Evolutionary conservation across 2,888 invertebrate species (phyloP), one percentile per base, ranked within the genome.

Genomic region (Rotaria magnacalcarata): DNA sequence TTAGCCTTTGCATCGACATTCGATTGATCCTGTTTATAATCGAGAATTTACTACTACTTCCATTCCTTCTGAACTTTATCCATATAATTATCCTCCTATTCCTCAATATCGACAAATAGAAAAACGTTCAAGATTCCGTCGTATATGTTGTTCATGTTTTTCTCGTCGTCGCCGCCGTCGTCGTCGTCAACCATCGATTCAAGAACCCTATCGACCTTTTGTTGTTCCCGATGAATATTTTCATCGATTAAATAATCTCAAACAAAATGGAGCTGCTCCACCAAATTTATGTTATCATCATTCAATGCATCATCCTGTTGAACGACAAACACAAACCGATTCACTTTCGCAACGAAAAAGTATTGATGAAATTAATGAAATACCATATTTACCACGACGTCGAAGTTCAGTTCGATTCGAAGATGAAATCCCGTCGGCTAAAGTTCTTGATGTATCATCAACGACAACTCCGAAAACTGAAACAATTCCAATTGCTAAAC

Each of bases 381-480:
- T n/a, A 24, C 47, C 80, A 47, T 80, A n/a, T 80, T 11, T 80
- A 43, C 24, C n/a, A n/a, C 80, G 80, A 47, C 80, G 80, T 47
- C 80, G 80, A 47, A 80, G 80, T 80, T 80, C 80, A 11, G 80
- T 80, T 80, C 80, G 47, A n/a, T 80, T 80, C 16, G 47, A 80
- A 80, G 80, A 80, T 80, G 80, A 80, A 47, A 8, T 21, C 2
- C 47, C 80, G 4, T 24, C 8, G 24, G 41, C n/a, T 8, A 58
- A 58, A 58, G 6, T 24, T 8, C 1, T 10, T 21, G 8, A 56
- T 56, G 58, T n/a, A 58, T 8, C 67, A 67, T 5, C 56, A 5
- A 52, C 56, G 4, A 52, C 6, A 54, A 21, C 54, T 21, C 3
- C 54, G 10, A 19, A 54, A 54, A 19, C 6, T 54, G 54, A 54